Conservation (phyloP, 92 coral and sea anemone species). For the Epizoanthus illoricatus region DNA sequence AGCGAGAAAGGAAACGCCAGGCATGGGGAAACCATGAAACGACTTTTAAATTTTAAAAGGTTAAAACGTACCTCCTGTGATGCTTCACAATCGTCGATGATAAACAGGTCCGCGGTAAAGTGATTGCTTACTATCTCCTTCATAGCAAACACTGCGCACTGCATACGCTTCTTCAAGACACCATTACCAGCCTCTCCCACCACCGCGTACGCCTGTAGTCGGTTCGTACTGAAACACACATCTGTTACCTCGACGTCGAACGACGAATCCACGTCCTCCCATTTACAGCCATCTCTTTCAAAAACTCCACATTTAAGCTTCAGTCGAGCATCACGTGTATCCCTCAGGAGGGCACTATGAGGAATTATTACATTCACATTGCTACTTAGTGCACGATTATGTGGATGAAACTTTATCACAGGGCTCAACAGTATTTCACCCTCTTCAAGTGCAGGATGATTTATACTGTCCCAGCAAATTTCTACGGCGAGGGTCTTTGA, state of each 20-base stretch:
- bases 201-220: conserved; percentile 50
- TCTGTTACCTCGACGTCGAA: conserved; percentile 35
- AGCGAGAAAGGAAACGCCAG: too few relatives aligned
- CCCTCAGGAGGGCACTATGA: conserved; percentile 54
- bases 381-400: conserved; percentile 9
- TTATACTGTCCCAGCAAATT: conserved; percentile 40
- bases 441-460: conserved; percentile 25
- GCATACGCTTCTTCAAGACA: conserved; percentile 65
- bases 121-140: conserved; percentile 40
- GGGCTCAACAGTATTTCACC: conserved; percentile 71
- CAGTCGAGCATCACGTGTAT: background rate
- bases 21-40: too few relatives aligned
- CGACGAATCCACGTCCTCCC: conserved; percentile 17
- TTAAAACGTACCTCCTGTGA: conserved; percentile 51
- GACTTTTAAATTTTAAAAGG: too few relatives aligned
- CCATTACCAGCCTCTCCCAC: conserved; percentile 45
- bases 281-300: conserved; percentile 38
- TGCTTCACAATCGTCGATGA: conserved; percentile 80
- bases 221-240: conserved; percentile 41
- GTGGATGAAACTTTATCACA: conserved; percentile 56
- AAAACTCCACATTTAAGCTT: conserved; percentile 20
- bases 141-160: conserved; percentile 71
- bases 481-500: conserved; percentile 39
- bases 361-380: conserved; percentile 45
- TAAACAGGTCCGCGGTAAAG: conserved; percentile 46